Evolutionary conservation across 2,888 invertebrate species (phyloP).

Genomic region (Ferrisia virgata): DNA sequence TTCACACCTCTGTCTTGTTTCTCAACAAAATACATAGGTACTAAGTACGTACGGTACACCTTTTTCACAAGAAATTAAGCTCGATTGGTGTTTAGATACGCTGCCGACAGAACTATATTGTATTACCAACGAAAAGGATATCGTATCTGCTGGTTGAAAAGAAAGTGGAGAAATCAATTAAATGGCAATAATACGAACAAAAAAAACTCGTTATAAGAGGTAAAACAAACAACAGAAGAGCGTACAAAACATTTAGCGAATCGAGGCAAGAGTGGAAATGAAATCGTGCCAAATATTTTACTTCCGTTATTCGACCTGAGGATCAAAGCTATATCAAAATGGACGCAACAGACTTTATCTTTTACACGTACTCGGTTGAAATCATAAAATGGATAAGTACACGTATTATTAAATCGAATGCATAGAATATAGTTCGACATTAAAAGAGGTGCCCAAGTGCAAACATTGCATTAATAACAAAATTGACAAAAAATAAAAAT

Average conservation of each 20-base stretch:
- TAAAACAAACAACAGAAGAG: conserved; percentile 21
- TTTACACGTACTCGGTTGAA: too few relatives aligned
- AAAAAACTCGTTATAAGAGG: conserved; percentile 1
- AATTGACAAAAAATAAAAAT: too few relatives aligned
- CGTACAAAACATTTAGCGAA: not conserved
- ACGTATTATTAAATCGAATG: too few relatives aligned
- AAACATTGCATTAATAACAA: too few relatives aligned
- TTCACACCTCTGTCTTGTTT: not conserved
- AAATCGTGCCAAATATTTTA: not conserved
- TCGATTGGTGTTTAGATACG: not conserved
- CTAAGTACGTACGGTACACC: not conserved
- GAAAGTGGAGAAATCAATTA: conserved; percentile 35
- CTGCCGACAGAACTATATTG: not conserved
- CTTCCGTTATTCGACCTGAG: not conserved
- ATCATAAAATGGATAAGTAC: too few relatives aligned
- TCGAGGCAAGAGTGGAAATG: not conserved
- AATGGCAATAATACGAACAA: conserved; percentile 20
- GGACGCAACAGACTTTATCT: too few relatives aligned
- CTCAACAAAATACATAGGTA: not conserved
- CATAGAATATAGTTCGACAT: too few relatives aligned
- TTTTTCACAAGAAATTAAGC: conserved; percentile 1
- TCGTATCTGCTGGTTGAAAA: not conserved
- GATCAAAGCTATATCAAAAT: too few relatives aligned
- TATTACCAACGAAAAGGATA: conserved; percentile 3
- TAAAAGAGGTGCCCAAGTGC: too few relatives aligned